Conservation (phyloP, 2,888 invertebrate species). For the Zaprionus bogoriensis region DNA sequence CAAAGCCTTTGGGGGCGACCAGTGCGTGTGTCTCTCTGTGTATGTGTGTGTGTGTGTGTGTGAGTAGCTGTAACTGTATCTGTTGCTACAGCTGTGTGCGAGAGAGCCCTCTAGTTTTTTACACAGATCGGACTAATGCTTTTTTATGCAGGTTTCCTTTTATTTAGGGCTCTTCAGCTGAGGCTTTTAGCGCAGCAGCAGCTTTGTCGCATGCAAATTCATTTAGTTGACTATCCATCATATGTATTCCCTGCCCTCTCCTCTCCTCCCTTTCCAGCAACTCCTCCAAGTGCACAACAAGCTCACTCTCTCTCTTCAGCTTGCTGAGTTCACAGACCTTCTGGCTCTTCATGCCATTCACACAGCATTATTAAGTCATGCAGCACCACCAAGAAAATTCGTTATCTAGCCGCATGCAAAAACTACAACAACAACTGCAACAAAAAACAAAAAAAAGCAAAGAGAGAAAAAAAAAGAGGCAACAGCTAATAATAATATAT, state of each 20-base stretch:
- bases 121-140: slow-evolving; percentile 31
- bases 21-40: slow-evolving; percentile 45
- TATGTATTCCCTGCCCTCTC: slow-evolving; percentile 10
- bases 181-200: slow-evolving; percentile 65
- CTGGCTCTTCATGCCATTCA: slow-evolving; percentile 31
- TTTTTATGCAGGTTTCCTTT: slow-evolving; percentile 46
- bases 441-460: slow-evolving; percentile 18
- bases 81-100: too few relatives aligned
- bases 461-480: slow-evolving; percentile 24
- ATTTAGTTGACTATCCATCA: slow-evolving; percentile 66
- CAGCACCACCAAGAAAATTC: slow-evolving; percentile 32
- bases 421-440: slow-evolving; percentile 22
- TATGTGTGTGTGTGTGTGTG: slow-evolving; percentile 16
- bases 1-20: slow-evolving; percentile 55
- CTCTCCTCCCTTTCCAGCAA: not conserved
- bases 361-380: slow-evolving; percentile 47
- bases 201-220: slow-evolving; percentile 65
- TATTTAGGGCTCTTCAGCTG: slow-evolving; percentile 40
- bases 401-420: slow-evolving; percentile 53
- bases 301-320: not conserved
- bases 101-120: slow-evolving; percentile 10
- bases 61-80: too few relatives aligned
- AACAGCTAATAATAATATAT: slow-evolving; percentile 80
- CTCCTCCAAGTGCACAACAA: too few relatives aligned
- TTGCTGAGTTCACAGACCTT: slow-evolving; percentile 56